Evolutionary conservation across 2,797 vertebrate genomes (phyloP).

Genomic region (Lagocephalus sceleratus): DNA sequence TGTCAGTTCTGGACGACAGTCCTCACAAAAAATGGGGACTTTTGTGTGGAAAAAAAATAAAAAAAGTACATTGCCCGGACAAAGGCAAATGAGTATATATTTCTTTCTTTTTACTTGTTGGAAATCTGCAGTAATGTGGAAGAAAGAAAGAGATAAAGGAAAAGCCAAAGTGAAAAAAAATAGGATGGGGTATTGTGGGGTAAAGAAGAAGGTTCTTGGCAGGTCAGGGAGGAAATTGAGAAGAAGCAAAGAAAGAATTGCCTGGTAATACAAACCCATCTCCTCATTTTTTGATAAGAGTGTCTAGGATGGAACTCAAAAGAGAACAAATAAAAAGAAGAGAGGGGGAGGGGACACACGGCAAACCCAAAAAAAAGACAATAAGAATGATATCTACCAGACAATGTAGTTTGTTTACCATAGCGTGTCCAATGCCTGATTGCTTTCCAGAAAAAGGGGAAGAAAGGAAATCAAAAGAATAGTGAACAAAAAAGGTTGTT

Average conservation of each 20-base stretch:
- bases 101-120: constrained; percentile 54
- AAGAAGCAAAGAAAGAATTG: constrained; percentile 79
- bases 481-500: constrained; percentile 90
- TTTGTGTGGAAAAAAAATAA: constrained; percentile 58
- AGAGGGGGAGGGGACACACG: constrained; percentile 90
- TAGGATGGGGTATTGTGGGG: constrained; percentile 66
- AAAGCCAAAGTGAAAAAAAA: constrained; percentile 69
- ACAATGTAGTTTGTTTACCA: constrained; percentile 99
- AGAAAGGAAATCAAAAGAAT: constrained; percentile 99
- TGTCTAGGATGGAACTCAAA: constrained; percentile 83
- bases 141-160: constrained; percentile 68
- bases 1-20: constrained; percentile 84
- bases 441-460: constrained; percentile 92
- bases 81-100: constrained; percentile 57
- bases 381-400: constrained; percentile 99
- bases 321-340: constrained; percentile 78
- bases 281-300: constrained; percentile 83
- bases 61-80: constrained; percentile 64
- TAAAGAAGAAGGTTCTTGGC: constrained; percentile 71
- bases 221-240: constrained; percentile 72
- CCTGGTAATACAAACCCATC: constrained; percentile 84
- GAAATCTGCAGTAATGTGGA: constrained; percentile 67
- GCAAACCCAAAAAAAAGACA: constrained; percentile 96
- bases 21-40: constrained; percentile 83
- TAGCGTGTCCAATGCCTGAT: constrained; percentile 99